A percentile compares a stretch with the other conserved stretches of the same genome.
phyloP scores from a whole-genome alignment of 2,113 vertebrate species.

The Grallaria varia region DNA sequence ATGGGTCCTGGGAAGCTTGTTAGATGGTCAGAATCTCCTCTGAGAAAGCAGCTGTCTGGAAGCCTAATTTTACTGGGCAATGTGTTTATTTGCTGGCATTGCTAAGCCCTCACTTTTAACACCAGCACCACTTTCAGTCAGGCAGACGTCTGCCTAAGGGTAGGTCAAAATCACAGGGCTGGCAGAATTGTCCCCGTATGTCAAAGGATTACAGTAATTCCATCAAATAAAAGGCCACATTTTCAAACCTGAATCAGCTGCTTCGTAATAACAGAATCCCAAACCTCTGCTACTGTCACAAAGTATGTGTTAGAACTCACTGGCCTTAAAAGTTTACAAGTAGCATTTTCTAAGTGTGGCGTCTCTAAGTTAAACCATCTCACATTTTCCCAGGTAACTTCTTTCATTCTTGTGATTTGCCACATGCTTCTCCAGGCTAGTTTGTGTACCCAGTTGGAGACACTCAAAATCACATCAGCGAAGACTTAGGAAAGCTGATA shows the following conservation, averaged over 20 bases:
- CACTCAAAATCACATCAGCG: neutral
- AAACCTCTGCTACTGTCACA: neutral
- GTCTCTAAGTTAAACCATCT: neutral
- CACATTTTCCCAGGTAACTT: neutral
- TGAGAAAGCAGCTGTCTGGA: neutral
- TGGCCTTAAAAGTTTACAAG: neutral
- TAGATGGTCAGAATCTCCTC: neutral
- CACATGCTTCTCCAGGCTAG: neutral
- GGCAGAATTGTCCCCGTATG: neutral
- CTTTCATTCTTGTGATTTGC: neutral
- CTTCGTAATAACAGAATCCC: neutral
- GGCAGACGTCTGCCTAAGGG: neutral
- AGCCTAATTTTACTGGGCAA: neutral
- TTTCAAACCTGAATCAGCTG: conserved; percentile 5
- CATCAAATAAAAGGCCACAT: neutral
- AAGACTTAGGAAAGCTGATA: neutral
- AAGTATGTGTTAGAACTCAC: neutral
- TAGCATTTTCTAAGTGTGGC: neutral
- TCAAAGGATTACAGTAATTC: neutral
- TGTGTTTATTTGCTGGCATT: neutral
- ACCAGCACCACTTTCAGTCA: neutral
- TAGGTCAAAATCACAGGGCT: neutral
- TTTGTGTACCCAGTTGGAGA: neutral
- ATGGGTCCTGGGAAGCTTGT: accelerated
- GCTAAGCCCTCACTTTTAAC: neutral